phyloP scores from a whole-genome alignment of 1,140 invertebrate species.

The Cydia fagiglandana region DNA sequence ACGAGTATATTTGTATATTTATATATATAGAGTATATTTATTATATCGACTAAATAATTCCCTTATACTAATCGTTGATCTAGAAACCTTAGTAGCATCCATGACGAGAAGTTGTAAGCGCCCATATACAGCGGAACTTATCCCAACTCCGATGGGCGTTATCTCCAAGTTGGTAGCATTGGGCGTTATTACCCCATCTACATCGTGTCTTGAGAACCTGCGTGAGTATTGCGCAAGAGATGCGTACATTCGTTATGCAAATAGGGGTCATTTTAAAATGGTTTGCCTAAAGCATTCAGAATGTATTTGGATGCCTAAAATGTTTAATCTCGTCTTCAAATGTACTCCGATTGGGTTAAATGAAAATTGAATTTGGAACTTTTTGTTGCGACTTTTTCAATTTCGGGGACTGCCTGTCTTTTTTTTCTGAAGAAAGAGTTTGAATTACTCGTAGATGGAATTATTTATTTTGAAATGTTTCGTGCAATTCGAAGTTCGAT shows the following conservation, averaged over 20 bases:
- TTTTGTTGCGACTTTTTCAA: constrained; percentile 11
- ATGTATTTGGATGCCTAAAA: constrained; percentile 17
- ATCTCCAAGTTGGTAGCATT: constrained; percentile 25
- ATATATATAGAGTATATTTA: no score
- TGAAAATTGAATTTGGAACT: constrained; percentile 18
- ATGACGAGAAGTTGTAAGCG: constrained; percentile 11
- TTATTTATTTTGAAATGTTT: constrained; percentile 24
- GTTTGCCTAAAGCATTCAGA: neutral
- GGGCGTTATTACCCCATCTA: neutral
- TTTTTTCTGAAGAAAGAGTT: constrained; percentile 19
- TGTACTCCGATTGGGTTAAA: constrained; percentile 25
- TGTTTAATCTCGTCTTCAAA: constrained; percentile 25
- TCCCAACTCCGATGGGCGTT: constrained; percentile 9
- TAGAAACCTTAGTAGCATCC: constrained; percentile 20
- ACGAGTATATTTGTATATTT: no score
- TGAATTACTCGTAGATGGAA: constrained; percentile 13
- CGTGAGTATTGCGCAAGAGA: neutral
- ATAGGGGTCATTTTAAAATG: neutral
- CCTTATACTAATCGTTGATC: neutral
- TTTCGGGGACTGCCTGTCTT: neutral
- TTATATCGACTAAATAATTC: neutral
- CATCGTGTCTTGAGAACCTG: neutral
- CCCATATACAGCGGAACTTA: constrained; percentile 25
- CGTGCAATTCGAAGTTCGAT: neutral
- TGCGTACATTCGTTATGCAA: no score